Conservation (phyloP, 2,113 vertebrate species). For the Ctenodactylus gundi region DNA sequence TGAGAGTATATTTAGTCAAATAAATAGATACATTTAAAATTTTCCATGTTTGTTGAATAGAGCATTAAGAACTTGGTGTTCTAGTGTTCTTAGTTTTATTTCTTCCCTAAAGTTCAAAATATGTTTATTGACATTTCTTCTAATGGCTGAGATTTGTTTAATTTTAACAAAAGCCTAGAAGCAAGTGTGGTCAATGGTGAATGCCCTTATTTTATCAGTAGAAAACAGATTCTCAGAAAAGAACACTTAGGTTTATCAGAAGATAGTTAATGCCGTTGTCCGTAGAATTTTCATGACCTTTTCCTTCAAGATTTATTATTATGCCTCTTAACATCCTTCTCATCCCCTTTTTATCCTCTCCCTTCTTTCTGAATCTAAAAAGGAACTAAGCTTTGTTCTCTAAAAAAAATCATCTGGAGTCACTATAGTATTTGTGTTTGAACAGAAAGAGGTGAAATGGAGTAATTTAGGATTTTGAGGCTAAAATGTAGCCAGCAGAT, state of each 20-base stretch:
- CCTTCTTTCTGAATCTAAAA: background rate
- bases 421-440: background rate
- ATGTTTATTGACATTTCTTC: background rate
- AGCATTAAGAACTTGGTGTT: background rate
- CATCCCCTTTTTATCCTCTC: background rate
- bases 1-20: background rate
- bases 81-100: background rate
- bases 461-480: background rate
- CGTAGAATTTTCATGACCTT: background rate
- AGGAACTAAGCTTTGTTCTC: background rate
- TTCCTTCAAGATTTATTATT: background rate
- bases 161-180: background rate
- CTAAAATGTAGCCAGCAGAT: background rate
- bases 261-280: background rate
- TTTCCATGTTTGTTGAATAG: background rate
- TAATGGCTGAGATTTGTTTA: background rate
- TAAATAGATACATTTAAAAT: background rate
- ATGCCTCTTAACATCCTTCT: background rate
- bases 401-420: background rate
- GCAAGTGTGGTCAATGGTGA: background rate
- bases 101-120: slow-evolving; percentile 17
- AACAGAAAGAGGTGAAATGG: background rate
- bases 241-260: background rate
- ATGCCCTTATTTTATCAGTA: background rate
- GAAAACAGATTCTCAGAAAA: background rate